phyloP scores from a whole-genome alignment of 2,113 vertebrate species.

The Colius striatus region DNA sequence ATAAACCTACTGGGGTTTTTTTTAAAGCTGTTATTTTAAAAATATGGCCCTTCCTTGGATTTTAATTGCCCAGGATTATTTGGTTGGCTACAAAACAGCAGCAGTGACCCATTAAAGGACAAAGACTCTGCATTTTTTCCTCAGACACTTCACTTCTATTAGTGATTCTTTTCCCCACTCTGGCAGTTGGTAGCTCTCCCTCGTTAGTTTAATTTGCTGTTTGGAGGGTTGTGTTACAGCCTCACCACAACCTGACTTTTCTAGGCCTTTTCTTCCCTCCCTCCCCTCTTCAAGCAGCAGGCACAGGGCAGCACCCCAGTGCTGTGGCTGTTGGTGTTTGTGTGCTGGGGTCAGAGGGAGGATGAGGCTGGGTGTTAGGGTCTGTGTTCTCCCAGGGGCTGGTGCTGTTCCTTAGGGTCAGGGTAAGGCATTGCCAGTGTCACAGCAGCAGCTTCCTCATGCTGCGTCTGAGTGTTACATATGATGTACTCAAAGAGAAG shows the following conservation, averaged over 20 bases:
- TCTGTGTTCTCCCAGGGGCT: too few relatives aligned
- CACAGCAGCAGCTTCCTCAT: fast-evolving
- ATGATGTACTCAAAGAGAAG: fast-evolving
- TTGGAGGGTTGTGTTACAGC: fast-evolving
- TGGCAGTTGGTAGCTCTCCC: not conserved
- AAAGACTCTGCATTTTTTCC: not conserved
- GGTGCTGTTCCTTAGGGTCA: too few relatives aligned
- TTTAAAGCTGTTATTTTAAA: slow-evolving; percentile 57
- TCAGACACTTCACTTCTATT: not conserved
- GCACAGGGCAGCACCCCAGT: too few relatives aligned
- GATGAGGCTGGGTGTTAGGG: too few relatives aligned
- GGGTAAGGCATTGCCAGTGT: too few relatives aligned
- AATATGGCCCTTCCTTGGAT: not conserved
- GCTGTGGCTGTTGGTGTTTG: too few relatives aligned
- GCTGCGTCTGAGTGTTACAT: fast-evolving
- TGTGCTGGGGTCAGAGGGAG: too few relatives aligned
- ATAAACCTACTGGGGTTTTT: slow-evolving; percentile 75
- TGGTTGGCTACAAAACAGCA: not conserved
- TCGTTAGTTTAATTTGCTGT: too few relatives aligned
- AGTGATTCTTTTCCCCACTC: not conserved
- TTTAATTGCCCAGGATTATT: not conserved
- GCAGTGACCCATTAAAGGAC: slow-evolving; percentile 5
- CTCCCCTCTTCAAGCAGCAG: too few relatives aligned
- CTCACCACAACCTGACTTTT: not conserved
- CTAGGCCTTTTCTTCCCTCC: not conserved